These are phyloP conservation scores for Muscidifurax raptorellus DNA, from an alignment of 1,140 invertebrate species.

Conservation along the genomic window DNA sequence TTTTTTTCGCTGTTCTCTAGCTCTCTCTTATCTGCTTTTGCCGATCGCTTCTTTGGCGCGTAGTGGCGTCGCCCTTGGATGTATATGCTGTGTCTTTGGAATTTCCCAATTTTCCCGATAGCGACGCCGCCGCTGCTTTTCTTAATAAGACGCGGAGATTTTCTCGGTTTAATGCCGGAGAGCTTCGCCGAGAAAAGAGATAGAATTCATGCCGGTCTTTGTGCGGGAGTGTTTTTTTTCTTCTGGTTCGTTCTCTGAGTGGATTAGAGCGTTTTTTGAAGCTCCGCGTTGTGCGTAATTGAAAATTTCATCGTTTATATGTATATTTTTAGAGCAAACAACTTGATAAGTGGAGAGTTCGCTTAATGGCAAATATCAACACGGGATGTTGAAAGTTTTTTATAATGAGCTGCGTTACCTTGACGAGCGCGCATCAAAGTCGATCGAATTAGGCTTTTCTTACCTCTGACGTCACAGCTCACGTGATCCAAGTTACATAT, in stretches of 20 bases:
- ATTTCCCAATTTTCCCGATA: conserved; percentile 29
- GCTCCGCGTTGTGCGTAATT: no score
- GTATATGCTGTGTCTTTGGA: not conserved
- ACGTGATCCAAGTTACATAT: no score
- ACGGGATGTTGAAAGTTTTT: no score
- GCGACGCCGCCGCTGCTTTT: not conserved
- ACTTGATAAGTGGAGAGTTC: no score
- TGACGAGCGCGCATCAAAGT: no score
- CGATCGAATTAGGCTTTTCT: no score
- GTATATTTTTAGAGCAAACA: no score
- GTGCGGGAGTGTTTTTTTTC: not conserved
- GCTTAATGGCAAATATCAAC: no score
- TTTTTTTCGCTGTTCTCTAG: not conserved
- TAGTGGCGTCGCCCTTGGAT: not conserved
- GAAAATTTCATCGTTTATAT: no score
- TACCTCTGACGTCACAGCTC: no score
- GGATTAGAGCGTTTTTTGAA: no score
- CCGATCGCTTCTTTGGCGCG: not conserved
- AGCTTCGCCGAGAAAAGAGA: not conserved
- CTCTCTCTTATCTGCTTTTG: not conserved
- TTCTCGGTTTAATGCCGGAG: not conserved
- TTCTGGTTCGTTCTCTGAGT: not conserved
- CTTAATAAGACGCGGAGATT: not conserved
- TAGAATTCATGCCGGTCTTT: not conserved
- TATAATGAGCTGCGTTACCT: no score